Evolutionary conservation across 92 coral and sea anemone genomes (phyloP).

Genomic region (Phenganax marumi): DNA sequence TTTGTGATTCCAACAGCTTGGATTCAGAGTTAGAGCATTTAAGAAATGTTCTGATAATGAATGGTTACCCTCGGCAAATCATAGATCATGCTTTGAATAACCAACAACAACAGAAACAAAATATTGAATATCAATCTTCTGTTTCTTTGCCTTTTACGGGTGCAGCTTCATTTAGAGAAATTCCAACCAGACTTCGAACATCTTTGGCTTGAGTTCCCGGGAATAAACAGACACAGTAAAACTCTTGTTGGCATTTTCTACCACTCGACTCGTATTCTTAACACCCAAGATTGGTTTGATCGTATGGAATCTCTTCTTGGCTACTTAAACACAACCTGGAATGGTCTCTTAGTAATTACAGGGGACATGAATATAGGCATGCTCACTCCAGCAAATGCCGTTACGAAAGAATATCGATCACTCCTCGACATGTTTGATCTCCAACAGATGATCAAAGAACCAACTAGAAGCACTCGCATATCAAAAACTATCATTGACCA

Average conservation of each 20-base stretch:
- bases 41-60: too few relatives aligned
- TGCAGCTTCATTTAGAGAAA: too few relatives aligned
- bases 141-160: too few relatives aligned
- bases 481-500: slow-evolving; percentile 55
- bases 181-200: background rate
- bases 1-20: too few relatives aligned
- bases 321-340: slow-evolving; percentile 28
- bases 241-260: slow-evolving; percentile 43
- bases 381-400: background rate
- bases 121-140: too few relatives aligned
- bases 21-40: too few relatives aligned
- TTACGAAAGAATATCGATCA: background rate
- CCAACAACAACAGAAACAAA: too few relatives aligned
- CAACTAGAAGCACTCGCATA: background rate
- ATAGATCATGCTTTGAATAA: too few relatives aligned
- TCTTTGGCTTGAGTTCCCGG: slow-evolving; percentile 1
- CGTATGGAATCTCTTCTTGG: slow-evolving; percentile 43
- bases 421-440: background rate
- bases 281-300: slow-evolving; percentile 49
- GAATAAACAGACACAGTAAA: slow-evolving; percentile 51
- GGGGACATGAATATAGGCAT: slow-evolving; percentile 31
- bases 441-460: background rate
- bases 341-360: slow-evolving; percentile 29
- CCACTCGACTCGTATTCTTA: slow-evolving; percentile 44
- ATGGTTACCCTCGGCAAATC: too few relatives aligned